Base-by-base conservation (phyloP, 2,888 invertebrate genomes). In the Bombylius discolor region DNA sequence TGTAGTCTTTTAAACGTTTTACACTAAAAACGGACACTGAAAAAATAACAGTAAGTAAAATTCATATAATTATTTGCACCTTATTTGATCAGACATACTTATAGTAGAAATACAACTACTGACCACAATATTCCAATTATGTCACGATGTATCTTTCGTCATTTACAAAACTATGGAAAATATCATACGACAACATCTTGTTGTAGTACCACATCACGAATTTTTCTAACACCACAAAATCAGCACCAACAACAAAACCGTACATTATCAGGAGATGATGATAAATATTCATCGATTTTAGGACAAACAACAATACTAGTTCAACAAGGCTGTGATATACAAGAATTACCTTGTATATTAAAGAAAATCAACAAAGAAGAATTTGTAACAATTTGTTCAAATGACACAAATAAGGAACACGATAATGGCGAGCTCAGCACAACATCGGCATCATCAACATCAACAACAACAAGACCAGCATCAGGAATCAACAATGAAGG, bases 341-440 rank as follows among this genome's bases (percentile, higher is more conserved):
- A 82, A 63, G 86, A 86, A 67, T 74, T 86, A 51, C 85, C 85
- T 4, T 73, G 83, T 13, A 77, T 84, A 53, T 78, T 86, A 34
- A 76, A 79, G 55, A 79, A 74, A 66, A 64, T 78, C 42, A 76
- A 56, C 9, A 58, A 58, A n/a, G 57, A 71, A 64, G 72, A 78
- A 61, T 63, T 79, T 42, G 64, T 70, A 7, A 70, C 71, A 39
- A 66, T 75, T 6, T 52, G 52, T 23, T 32, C 36, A 49, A 49
- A 9, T 9, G 6, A 2, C 4, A 1, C 13, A 36, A 36, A 5
- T 5, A 14, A n/a, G 1, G 33, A 14, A 36, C 4, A 5, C 36
- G 5, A 48, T 34, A 9, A 11, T 49, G 4, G 23, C 32, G 36
- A 36, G 31, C 6, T 48, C 48, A 5, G 39, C 49, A 23, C 12